Conservation (phyloP, 1,140 invertebrate genomes). For the Aphaenogaster ashmeadi region DNA sequence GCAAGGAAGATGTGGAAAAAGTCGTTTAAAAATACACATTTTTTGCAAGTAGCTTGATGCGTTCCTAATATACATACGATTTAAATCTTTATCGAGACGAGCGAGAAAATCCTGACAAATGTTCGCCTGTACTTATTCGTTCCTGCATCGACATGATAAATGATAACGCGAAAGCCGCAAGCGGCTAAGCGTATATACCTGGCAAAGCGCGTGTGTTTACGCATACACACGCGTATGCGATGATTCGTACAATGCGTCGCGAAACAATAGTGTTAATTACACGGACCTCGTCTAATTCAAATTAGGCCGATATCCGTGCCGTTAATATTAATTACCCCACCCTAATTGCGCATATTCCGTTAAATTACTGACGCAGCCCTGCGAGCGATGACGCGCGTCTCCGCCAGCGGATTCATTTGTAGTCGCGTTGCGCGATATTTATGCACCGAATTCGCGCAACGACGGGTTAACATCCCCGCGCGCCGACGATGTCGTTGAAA, state of each 20-base stretch:
- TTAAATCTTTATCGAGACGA: constrained; percentile 6
- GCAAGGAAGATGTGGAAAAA: background rate
- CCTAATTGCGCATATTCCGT: constrained; percentile 77
- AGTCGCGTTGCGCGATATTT: constrained; percentile 69
- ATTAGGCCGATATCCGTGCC: constrained; percentile 78
- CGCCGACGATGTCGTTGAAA: constrained; percentile 52
- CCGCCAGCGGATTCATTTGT: constrained; percentile 74
- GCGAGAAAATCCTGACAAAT: constrained; percentile 33
- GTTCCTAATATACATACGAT: background rate
- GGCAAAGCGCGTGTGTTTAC: constrained; percentile 10
- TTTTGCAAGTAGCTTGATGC: background rate
- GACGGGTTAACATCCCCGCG: background rate
- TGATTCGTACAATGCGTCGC: constrained; percentile 71
- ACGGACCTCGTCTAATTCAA: constrained; percentile 82
- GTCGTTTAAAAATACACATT: background rate
- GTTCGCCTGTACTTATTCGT: constrained; percentile 4
- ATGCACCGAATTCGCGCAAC: constrained; percentile 63
- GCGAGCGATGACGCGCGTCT: constrained; percentile 69
- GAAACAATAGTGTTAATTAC: constrained; percentile 82
- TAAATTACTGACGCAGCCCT: constrained; percentile 73
- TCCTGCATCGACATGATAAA: constrained; percentile 36
- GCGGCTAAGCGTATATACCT: constrained; percentile 3
- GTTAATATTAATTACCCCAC: constrained; percentile 82
- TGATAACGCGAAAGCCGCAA: constrained; percentile 45
- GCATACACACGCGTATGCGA: background rate